Conservation (phyloP, 2,888 invertebrate genomes). For the Lepidocyrtinus sp. region DNA sequence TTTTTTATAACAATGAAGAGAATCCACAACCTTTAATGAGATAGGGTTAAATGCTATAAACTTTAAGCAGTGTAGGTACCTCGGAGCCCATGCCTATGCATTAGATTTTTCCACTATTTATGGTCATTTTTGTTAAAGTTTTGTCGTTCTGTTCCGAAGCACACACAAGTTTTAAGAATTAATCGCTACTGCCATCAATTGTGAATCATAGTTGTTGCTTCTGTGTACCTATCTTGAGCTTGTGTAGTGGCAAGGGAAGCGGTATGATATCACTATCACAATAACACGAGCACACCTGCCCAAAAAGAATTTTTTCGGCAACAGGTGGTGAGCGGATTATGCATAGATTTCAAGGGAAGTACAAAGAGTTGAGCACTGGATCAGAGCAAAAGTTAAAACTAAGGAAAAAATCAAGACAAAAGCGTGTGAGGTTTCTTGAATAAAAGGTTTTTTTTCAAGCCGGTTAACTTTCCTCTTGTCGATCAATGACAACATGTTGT, state of each 20-base stretch:
- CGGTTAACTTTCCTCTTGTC: too few species aligned
- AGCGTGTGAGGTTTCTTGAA: slow-evolving; percentile 27
- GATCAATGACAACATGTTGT: too few species aligned
- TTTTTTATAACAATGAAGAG: too few species aligned
- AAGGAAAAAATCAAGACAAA: slow-evolving; percentile 23
- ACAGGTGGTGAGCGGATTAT: slow-evolving; percentile 66
- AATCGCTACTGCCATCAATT: background rate
- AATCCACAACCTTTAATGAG: slow-evolving; percentile 39
- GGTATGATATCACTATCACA: slow-evolving; percentile 31
- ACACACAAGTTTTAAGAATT: too few species aligned
- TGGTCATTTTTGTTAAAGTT: too few species aligned
- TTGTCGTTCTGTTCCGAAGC: too few species aligned
- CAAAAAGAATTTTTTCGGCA: slow-evolving; percentile 64
- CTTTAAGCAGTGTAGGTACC: slow-evolving; percentile 36
- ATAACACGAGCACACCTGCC: slow-evolving; percentile 66
- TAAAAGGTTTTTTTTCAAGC: too few species aligned
- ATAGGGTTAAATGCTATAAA: slow-evolving; percentile 18
- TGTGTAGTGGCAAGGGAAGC: slow-evolving; percentile 19
- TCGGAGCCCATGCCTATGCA: slow-evolving; percentile 23
- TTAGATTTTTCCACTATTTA: too few species aligned
- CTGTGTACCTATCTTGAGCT: slow-evolving; percentile 15
- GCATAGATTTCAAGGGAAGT: too few species aligned
- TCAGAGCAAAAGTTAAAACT: slow-evolving; percentile 13
- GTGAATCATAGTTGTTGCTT: slow-evolving; percentile 27
- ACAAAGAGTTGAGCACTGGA: background rate